Percentiles rank a stretch among this genome's conserved stretches.
These are phyloP conservation scores for Bufo gargarizans DNA, from an alignment of 2,113 vertebrate genomes.

Conservation along the genomic window DNA sequence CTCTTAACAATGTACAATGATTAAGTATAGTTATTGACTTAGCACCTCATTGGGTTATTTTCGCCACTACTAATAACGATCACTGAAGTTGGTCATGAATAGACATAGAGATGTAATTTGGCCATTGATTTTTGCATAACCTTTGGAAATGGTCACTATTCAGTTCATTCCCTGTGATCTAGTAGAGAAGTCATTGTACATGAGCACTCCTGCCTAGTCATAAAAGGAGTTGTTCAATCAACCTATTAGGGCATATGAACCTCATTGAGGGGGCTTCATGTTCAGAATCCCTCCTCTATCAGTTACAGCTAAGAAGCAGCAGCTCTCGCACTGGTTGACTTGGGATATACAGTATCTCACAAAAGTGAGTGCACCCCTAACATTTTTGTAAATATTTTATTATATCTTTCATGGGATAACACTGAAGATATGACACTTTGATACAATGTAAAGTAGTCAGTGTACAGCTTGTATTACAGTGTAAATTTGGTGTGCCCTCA, in stretches of 20 bases:
- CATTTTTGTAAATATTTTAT: no score
- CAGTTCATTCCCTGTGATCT: not conserved
- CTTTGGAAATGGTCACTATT: not conserved
- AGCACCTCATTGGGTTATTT: not conserved
- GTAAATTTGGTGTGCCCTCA: no score
- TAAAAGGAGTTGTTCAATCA: not conserved
- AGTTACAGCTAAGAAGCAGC: no score
- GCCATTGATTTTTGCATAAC: not conserved
- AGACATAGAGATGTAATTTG: not conserved
- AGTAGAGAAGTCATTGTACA: not conserved
- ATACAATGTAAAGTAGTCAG: no score
- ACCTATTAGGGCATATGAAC: not conserved
- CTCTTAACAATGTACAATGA: slow-evolving; percentile 29
- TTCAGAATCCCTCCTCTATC: no score
- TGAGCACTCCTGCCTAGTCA: not conserved
- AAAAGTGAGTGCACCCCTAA: no score
- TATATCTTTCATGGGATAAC: no score
- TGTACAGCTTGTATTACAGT: no score
- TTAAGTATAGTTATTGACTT: not conserved
- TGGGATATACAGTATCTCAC: no score
- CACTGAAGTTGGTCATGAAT: not conserved
- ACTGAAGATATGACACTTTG: no score
- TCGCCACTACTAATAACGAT: not conserved
- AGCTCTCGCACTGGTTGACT: no score
- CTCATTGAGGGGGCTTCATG: no score